These are phyloP conservation scores for Notolabrus celidotus DNA, from an alignment of 2,797 vertebrate genomes.

Conservation along the genomic window DNA sequence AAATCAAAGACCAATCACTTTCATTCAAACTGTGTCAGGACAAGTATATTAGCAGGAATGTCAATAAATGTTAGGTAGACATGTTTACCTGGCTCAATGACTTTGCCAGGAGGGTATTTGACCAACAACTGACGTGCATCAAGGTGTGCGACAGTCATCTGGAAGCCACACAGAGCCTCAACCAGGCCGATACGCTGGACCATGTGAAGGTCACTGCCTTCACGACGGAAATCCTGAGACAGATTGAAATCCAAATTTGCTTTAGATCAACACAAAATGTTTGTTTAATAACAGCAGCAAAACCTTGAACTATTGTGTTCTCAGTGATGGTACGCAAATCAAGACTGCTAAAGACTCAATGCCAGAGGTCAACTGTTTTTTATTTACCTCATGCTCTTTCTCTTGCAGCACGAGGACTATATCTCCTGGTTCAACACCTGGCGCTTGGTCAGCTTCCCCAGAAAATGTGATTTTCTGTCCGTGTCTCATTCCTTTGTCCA, in stretches of 20 bases:
- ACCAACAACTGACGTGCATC: slow-evolving; percentile 96
- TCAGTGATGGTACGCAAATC: not conserved
- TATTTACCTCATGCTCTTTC: slow-evolving; percentile 95
- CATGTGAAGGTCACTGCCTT: slow-evolving; percentile 96
- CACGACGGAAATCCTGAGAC: slow-evolving; percentile 92
- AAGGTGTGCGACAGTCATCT: slow-evolving; percentile 96
- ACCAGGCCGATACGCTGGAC: slow-evolving; percentile 97
- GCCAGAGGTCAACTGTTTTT: not conserved
- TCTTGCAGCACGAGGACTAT: slow-evolving; percentile 97
- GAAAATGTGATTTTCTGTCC: slow-evolving; percentile 98
- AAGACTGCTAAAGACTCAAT: not conserved
- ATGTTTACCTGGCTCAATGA: slow-evolving; percentile 94
- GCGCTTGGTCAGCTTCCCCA: slow-evolving; percentile 98
- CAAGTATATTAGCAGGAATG: not conserved
- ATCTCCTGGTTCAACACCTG: slow-evolving; percentile 96
- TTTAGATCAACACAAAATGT: not conserved
- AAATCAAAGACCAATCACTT: no score
- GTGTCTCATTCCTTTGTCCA: slow-evolving; percentile 99
- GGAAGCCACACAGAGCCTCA: slow-evolving; percentile 97
- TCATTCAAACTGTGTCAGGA: no score
- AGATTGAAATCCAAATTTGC: slow-evolving; percentile 7
- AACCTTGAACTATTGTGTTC: not conserved
- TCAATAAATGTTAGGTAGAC: not conserved
- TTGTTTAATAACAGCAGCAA: not conserved
- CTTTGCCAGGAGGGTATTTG: slow-evolving; percentile 97